Evolutionary conservation across 1,140 invertebrate genomes (phyloP), one percentile per base, ranked within the genome.

Genomic region (Drosophila saltans): DNA sequence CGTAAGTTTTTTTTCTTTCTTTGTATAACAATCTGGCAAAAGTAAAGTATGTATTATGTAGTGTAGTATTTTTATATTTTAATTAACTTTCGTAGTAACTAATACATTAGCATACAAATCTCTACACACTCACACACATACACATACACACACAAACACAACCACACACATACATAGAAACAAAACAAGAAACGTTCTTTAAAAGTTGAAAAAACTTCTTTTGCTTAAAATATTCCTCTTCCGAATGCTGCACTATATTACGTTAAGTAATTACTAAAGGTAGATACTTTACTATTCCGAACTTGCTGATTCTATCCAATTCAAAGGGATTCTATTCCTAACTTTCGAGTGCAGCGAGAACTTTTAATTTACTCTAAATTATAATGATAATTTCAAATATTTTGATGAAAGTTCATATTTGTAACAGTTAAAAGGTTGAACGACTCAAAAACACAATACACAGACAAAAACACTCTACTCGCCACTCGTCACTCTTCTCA

Each of bases 31-130:
- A 59, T 59, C 57, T 59, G 57, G 57, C 57, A 59, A 59, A 52
- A 59, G 57, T 59, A 39, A 59, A 39, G 57, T 59, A 59, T 52
- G 45, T 52, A 26, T 52, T 52, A 52, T 59, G 57, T 59, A 59
- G 57, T 39, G 33, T 59, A 59, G 57, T 24, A 39, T 40, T 10
- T 39, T 59, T 39, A 39, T 10, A 33, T 24, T 59, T 59, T 39
- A 9, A 33, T 59, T 33, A 39, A 59, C 39, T 24, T 39, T 16
- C 16, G 57, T 59, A 39, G n/a, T 39, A 21, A 24, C 8, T 52
- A 52, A 2, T 3, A 26, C 45, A 52, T 52, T 52, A 52, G 45
- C 9, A 39, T 24, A 39, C 36, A 59, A 8, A 59, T n/a, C 39
- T 10, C 9, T 10, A 21, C 8, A 39, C 56, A 36, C 55, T 33